Evolutionary conservation across 2,797 vertebrate genomes (phyloP).

Genomic region (Periparus ater): DNA sequence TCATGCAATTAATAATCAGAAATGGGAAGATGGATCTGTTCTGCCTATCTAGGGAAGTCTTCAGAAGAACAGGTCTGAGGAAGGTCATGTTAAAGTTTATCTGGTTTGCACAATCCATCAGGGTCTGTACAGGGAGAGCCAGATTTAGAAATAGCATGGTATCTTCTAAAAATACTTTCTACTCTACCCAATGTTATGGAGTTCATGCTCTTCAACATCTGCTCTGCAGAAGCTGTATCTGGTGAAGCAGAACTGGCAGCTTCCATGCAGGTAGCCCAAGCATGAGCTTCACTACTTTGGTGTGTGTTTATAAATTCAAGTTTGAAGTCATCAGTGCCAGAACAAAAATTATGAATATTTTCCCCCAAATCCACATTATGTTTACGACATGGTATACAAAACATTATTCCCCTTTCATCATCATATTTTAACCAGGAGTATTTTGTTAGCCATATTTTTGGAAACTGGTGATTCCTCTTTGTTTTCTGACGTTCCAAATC

Average conservation of each 20-base stretch:
- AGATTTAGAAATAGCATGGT: slow-evolving; percentile 65
- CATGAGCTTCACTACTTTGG: slow-evolving; percentile 70
- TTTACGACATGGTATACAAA: slow-evolving; percentile 69
- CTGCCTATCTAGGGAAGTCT: not conserved
- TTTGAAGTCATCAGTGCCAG: slow-evolving; percentile 71
- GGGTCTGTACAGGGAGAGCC: slow-evolving; percentile 44
- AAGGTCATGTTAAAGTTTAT: not conserved
- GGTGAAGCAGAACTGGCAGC: slow-evolving; percentile 32
- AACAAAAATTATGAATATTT: slow-evolving; percentile 64
- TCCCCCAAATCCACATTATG: slow-evolving; percentile 65
- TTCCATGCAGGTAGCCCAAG: slow-evolving; percentile 70
- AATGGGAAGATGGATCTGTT: not conserved
- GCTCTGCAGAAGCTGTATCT: slow-evolving; percentile 1
- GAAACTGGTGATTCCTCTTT: slow-evolving; percentile 62
- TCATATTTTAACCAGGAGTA: slow-evolving; percentile 74
- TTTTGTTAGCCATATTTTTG: slow-evolving; percentile 73
- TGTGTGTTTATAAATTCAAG: slow-evolving; percentile 68
- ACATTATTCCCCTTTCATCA: slow-evolving; percentile 66
- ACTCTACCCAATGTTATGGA: slow-evolving; percentile 57
- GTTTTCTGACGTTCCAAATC: slow-evolving; percentile 36
- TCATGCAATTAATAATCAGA: not conserved
- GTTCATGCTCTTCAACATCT: slow-evolving; percentile 56
- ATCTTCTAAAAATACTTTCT: slow-evolving; percentile 69
- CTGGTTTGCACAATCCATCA: slow-evolving; percentile 60
- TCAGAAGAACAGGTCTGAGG: not conserved